Percentiles rank a stretch among this genome's conserved stretches.
Evolutionary conservation across 2,113 vertebrate genomes (phyloP).

Genomic region (Chloropsis cyanopogon): DNA sequence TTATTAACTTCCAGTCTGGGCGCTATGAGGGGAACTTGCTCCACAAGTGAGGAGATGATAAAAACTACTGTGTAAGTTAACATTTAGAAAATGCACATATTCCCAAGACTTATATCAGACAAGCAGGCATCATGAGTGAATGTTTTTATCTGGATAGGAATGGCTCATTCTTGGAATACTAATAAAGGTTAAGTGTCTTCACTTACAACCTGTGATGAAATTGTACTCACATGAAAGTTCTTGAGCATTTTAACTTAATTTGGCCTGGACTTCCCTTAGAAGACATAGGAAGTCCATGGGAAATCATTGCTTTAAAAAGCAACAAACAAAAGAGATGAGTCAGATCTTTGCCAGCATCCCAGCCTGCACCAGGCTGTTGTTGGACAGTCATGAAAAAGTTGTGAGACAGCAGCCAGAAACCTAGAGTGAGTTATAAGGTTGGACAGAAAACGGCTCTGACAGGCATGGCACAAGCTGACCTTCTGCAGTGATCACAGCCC

Average conservation of each 20-base stretch:
- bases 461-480: background rate
- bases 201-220: background rate
- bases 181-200: background rate
- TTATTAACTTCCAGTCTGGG: background rate
- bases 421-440: background rate
- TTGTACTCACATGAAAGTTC: background rate
- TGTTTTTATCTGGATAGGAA: background rate
- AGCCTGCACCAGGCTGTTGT: background rate
- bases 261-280: background rate
- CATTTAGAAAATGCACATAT: background rate
- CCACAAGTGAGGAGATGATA: background rate
- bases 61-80: rapidly evolving
- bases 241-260: background rate
- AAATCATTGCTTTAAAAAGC: background rate
- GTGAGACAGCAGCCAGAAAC: background rate
- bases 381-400: background rate
- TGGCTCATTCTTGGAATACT: background rate
- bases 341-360: background rate
- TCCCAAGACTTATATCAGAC: background rate
- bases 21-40: background rate
- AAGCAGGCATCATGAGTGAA: background rate
- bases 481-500: background rate
- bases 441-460: background rate
- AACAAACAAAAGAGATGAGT: background rate
- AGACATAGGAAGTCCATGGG: background rate